These are phyloP conservation scores for Orchesellides sinensis DNA, from an alignment of 2,888 invertebrate species.

Conservation along the genomic window DNA sequence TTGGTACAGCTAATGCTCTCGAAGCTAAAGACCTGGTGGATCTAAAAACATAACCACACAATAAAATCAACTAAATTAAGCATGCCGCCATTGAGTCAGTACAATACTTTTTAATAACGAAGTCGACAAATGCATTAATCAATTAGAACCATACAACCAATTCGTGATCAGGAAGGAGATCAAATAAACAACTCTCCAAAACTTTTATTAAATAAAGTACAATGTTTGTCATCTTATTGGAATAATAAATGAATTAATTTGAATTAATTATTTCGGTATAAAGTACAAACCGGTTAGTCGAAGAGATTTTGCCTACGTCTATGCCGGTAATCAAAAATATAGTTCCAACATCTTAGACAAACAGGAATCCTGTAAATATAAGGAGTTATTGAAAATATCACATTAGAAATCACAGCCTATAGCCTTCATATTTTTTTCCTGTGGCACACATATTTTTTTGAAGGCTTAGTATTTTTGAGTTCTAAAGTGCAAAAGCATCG, in stretches of 20 bases:
- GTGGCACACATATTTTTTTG: too few relatives aligned
- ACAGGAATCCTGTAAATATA: conserved; percentile 20
- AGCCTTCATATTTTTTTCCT: not conserved
- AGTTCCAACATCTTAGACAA: conserved; percentile 20
- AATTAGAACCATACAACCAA: not conserved
- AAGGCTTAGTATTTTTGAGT: not conserved
- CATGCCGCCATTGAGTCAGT: too few relatives aligned
- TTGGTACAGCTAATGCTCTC: too few relatives aligned
- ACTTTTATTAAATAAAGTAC: conserved; percentile 8
- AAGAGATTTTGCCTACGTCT: conserved; percentile 20
- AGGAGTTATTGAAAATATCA: conserved; percentile 18
- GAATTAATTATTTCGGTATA: conserved; percentile 17
- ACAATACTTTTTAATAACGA: too few relatives aligned
- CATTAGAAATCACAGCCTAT: conserved; percentile 6
- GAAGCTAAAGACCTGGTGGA: too few relatives aligned
- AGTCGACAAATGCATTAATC: too few relatives aligned
- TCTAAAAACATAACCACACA: too few relatives aligned
- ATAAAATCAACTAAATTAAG: too few relatives aligned
- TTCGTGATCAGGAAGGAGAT: conserved; percentile 10
- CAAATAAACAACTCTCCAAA: conserved; percentile 16
- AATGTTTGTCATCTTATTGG: conserved; percentile 22
- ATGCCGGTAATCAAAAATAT: conserved; percentile 20
- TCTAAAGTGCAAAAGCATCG: not conserved
- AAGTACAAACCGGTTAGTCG: conserved; percentile 22
- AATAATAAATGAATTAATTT: conserved; percentile 14